Conservation (phyloP, 2,888 invertebrate species). For the Chloroclystis v-ata region DNA sequence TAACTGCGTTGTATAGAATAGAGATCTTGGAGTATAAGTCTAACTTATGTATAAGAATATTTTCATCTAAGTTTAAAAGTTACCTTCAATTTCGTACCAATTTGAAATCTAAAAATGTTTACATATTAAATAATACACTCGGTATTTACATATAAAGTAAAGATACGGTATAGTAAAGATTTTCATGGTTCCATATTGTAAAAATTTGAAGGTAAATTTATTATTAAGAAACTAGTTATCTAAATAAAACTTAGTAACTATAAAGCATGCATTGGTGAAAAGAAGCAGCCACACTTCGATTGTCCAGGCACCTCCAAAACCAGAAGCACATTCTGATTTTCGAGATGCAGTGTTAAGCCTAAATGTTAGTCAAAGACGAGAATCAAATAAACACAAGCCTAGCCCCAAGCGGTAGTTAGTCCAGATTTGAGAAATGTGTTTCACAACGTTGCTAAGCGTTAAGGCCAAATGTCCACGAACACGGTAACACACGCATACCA, state of each 20-base stretch:
- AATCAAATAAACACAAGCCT: conserved; percentile 51
- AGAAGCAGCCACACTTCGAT: conserved; percentile 23
- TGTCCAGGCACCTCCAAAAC: conserved; percentile 25
- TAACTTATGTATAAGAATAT: too few relatives aligned
- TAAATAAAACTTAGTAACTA: conserved; percentile 8
- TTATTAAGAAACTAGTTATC: not conserved
- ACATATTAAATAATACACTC: too few relatives aligned
- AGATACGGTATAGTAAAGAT: too few relatives aligned
- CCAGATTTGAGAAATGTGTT: conserved; percentile 77
- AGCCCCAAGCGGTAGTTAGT: conserved; percentile 72
- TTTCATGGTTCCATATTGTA: not conserved
- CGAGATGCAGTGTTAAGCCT: conserved; percentile 14
- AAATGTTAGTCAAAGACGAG: conserved; percentile 36
- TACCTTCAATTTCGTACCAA: not conserved
- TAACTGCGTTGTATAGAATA: too few relatives aligned
- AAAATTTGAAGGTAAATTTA: not conserved
- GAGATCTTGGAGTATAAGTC: too few relatives aligned
- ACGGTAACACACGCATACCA: conserved; percentile 71
- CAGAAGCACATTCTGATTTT: conserved; percentile 24
- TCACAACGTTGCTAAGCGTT: conserved; percentile 69
- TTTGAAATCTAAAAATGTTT: not conserved
- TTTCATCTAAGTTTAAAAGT: not conserved
- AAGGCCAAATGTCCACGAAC: conserved; percentile 75
- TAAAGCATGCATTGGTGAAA: conserved; percentile 26
- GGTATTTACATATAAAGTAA: too few relatives aligned